phyloP scores from a whole-genome alignment of 2,797 vertebrate species.

The Cygnus olor region DNA sequence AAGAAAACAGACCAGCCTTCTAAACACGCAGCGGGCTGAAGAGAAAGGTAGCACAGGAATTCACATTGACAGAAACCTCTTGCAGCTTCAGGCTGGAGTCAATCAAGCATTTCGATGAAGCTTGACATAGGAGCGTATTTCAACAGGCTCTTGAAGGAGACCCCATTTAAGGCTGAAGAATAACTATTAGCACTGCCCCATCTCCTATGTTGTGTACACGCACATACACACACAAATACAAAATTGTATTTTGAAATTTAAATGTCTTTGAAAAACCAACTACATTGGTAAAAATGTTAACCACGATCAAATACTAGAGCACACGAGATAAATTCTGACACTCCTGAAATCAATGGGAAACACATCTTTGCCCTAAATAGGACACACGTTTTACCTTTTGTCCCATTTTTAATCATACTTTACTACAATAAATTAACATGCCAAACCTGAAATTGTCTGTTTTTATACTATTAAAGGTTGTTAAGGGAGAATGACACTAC shows the following conservation, averaged over 20 bases:
- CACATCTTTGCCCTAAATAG: not conserved
- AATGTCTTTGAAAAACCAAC: not conserved
- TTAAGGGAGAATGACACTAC: not conserved
- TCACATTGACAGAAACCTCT: not conserved
- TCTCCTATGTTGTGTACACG: accelerated
- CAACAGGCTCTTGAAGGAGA: not conserved
- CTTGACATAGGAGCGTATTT: not conserved
- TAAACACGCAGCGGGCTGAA: not conserved
- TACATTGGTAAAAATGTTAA: not conserved
- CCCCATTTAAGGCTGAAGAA: not conserved
- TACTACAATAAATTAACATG: not conserved
- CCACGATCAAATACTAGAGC: not conserved
- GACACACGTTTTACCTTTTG: not conserved
- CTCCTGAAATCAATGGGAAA: not conserved
- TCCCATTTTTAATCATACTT: not conserved
- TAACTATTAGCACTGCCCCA: not conserved
- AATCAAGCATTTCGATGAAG: not conserved
- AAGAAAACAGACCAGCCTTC: slow-evolving; percentile 21
- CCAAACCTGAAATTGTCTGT: not conserved
- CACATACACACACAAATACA: not conserved
- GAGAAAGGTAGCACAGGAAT: slow-evolving; percentile 51
- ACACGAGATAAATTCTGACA: not conserved
- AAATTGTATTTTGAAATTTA: not conserved
- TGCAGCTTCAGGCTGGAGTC: not conserved
- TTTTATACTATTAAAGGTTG: not conserved